Evolutionary conservation across 2,797 vertebrate genomes (phyloP).

Genomic region (Macropodus opercularis): DNA sequence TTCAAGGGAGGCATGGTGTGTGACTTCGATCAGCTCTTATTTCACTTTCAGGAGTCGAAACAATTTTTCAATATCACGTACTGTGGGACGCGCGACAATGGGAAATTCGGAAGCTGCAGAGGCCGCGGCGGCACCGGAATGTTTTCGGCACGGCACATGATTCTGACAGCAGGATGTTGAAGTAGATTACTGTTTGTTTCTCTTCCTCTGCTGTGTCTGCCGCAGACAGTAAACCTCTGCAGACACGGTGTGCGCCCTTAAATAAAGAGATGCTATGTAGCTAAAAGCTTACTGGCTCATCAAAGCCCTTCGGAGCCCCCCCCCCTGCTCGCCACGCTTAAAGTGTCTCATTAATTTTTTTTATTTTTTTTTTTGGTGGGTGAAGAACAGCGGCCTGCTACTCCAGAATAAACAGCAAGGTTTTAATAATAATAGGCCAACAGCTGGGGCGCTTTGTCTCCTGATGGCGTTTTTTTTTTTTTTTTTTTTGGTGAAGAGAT

Average conservation of each 20-base stretch:
- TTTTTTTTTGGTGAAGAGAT: slow-evolving; percentile 13
- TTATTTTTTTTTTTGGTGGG: slow-evolving; percentile 51
- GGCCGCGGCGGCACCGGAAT: background rate
- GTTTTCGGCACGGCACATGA: slow-evolving; percentile 17
- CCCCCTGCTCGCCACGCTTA: slow-evolving; percentile 29
- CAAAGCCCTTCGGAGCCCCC: slow-evolving; percentile 44
- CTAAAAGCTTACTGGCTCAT: slow-evolving; percentile 65
- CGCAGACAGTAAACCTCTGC: slow-evolving; percentile 22
- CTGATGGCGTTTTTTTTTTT: slow-evolving; percentile 9
- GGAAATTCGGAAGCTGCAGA: slow-evolving; percentile 3
- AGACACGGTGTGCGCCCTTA: slow-evolving; percentile 26
- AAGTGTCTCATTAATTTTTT: slow-evolving; percentile 73
- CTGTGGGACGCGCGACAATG: slow-evolving; percentile 20
- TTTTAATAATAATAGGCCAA: slow-evolving; percentile 65
- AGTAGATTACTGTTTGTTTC: slow-evolving; percentile 22
- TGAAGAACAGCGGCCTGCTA: slow-evolving; percentile 63
- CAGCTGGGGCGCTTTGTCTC: slow-evolving; percentile 54
- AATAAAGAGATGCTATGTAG: slow-evolving; percentile 52
- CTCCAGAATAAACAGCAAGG: slow-evolving; percentile 60
- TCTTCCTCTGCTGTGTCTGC: slow-evolving; percentile 1
- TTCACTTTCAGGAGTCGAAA: slow-evolving; percentile 65
- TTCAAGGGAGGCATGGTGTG: slow-evolving; percentile 46
- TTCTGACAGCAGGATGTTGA: slow-evolving; percentile 6
- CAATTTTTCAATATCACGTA: slow-evolving; percentile 63
- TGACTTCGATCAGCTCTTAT: slow-evolving; percentile 66